Evolutionary conservation across 2,888 invertebrate genomes (phyloP), one percentile per base, ranked within the genome.

Genomic region (Pilophorus perplexus): DNA sequence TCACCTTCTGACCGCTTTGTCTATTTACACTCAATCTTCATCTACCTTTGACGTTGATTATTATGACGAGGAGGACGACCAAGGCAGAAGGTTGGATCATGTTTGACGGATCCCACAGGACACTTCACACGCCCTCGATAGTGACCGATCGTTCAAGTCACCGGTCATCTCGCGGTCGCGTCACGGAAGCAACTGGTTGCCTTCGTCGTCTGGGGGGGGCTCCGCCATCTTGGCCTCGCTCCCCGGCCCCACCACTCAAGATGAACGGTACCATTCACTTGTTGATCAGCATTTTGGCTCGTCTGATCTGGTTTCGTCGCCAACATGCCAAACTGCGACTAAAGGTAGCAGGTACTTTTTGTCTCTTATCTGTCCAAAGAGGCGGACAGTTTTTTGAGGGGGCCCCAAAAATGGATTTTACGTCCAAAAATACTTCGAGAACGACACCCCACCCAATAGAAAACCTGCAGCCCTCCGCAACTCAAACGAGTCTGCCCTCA

Each of bases 131-230:
- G 62, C 62, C 28, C 62, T 62, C 59, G 59, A 42, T 22, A 46
- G 22, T 16, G 62, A 62, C 62, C 62, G 48, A 46, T 22, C 62
- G 46, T 62, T 62, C 46, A 62, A 28, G 44, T 62, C 62, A 33
- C 62, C 62, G 62, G 62, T 62, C 62, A 62, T 62, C 62, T 62
- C 62, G 62, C 62, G 62, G 20, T 62, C 48, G 62, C 62, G 48
- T 62, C 22, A 18, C 62, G 38, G 27, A 28, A 62, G 62, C 46
- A 44, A 62, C 62, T 62, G 62, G n/a, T 2, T 20, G 33, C 10
- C n/a, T 27, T 14, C 37, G 18, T 10, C 20, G n/a, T 33, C 37
- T 23, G 16, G 37, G 55, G 20, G 27, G 20, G 52, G 27, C 14
- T 16, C 20, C 62, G 62, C 62, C 62, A 62, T 62, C 62, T 62